Conservation (phyloP, 2,113 vertebrate species). For the Hyperopisus bebe region DNA sequence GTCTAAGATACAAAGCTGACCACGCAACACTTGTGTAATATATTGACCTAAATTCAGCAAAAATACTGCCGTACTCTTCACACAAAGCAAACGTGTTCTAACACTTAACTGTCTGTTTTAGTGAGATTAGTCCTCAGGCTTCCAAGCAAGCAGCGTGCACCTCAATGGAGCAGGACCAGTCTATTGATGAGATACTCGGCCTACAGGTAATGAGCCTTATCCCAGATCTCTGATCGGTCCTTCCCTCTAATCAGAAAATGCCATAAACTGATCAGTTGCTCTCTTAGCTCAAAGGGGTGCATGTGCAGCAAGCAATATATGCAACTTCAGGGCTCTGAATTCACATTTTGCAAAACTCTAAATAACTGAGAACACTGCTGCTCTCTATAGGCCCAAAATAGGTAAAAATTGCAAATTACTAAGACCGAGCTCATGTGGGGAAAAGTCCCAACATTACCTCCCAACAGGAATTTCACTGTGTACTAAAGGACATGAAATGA, state of each 20-base stretch:
- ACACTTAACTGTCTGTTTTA: conserved; percentile 43
- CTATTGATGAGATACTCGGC: conserved; percentile 93
- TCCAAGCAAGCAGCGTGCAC: conserved; percentile 68
- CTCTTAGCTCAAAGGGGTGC: neutral
- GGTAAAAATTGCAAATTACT: neutral
- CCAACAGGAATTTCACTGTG: neutral
- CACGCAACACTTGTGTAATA: neutral
- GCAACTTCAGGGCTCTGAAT: neutral
- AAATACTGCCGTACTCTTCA: neutral
- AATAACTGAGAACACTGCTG: neutral
- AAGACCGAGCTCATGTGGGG: neutral
- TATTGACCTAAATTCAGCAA: neutral
- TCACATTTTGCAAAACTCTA: neutral
- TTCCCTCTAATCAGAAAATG: neutral
- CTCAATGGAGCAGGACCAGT: conserved; percentile 76
- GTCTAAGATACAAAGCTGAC: neutral
- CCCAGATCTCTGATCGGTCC: neutral
- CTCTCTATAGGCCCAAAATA: neutral
- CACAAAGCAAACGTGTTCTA: neutral
- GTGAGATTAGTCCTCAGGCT: conserved; percentile 73
- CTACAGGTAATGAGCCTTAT: conserved; percentile 69
- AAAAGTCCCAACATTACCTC: neutral
- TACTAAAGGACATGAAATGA: neutral
- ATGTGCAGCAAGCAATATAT: neutral
- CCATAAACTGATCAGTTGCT: neutral